Evolutionary conservation across 2,797 vertebrate genomes (phyloP).

Genomic region (Erpetoichthys calabaricus): DNA sequence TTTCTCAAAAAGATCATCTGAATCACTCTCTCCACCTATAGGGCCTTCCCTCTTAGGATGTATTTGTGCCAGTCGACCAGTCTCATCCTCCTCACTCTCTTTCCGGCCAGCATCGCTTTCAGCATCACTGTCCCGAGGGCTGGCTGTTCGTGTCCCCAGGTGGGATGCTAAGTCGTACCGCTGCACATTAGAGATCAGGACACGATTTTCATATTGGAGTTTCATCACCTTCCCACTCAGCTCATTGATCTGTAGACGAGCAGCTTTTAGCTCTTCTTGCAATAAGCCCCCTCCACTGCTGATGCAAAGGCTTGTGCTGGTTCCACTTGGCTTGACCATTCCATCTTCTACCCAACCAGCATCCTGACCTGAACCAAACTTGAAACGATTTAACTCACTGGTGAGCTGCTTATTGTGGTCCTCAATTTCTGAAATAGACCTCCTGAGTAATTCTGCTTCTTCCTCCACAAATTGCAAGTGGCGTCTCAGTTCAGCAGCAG

Average conservation of each 20-base stretch:
- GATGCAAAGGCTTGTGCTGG: conserved; percentile 22
- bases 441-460: conserved; percentile 82
- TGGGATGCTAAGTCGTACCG: conserved; percentile 77
- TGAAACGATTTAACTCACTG: conserved; percentile 83
- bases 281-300: conserved; percentile 32
- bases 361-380: conserved; percentile 64
- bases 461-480: conserved; percentile 96
- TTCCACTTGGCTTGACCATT: conserved; percentile 6
- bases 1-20: conserved; percentile 82
- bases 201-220: conserved; percentile 89
- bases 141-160: conserved; percentile 61
- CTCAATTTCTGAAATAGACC: conserved; percentile 89
- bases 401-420: conserved; percentile 92
- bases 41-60: conserved; percentile 92
- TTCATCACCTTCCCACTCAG: conserved; percentile 88
- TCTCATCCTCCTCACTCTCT: conserved; percentile 75
- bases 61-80: conserved; percentile 41
- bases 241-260: conserved; percentile 80
- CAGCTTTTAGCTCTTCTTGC: conserved; percentile 82
- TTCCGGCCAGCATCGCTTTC: conserved; percentile 71
- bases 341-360: conserved; percentile 36
- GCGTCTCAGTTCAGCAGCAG: conserved; percentile 74
- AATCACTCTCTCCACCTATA: conserved; percentile 88
- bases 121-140: conserved; percentile 71
- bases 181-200: conserved; percentile 83